Percentiles rank a stretch among this genome's conserved stretches.
phyloP scores from a whole-genome alignment of 2,113 vertebrate genomes.

The Cololabis saira region DNA sequence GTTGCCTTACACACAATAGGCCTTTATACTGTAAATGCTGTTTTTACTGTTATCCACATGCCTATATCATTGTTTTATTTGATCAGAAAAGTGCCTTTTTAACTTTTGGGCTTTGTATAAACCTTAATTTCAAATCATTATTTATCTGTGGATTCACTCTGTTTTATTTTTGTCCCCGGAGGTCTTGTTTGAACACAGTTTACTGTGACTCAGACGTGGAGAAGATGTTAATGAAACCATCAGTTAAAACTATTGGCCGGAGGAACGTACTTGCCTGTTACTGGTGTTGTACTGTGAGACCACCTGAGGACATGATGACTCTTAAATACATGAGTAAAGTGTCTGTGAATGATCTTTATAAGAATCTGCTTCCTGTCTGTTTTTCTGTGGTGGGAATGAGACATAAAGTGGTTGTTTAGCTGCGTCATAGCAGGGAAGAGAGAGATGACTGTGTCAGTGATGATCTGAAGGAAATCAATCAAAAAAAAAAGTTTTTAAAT shows the following conservation, averaged over 20 bases:
- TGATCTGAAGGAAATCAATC: too few relatives aligned
- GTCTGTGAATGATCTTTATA: slow-evolving; percentile 47
- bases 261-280: slow-evolving; percentile 11
- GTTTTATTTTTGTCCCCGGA: slow-evolving; percentile 11
- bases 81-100: slow-evolving; percentile 63
- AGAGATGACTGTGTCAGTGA: slow-evolving; percentile 1
- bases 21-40: slow-evolving; percentile 34
- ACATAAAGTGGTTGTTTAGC: slow-evolving; percentile 50
- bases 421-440: slow-evolving; percentile 39
- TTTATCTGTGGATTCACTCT: slow-evolving; percentile 16
- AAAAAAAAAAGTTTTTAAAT: too few relatives aligned
- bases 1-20: slow-evolving; percentile 49
- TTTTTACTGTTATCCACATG: slow-evolving; percentile 8
- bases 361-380: slow-evolving; percentile 70
- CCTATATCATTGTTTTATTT: slow-evolving; percentile 30
- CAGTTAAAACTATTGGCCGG: slow-evolving; percentile 29
- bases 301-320: slow-evolving; percentile 57
- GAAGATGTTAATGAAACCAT: slow-evolving; percentile 21
- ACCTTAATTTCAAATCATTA: slow-evolving; percentile 52
- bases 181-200: slow-evolving; percentile 15
- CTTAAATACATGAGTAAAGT: slow-evolving; percentile 34
- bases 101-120: slow-evolving; percentile 39
- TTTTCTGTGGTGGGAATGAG: slow-evolving; percentile 42
- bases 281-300: slow-evolving; percentile 34
- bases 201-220: slow-evolving; percentile 30